Evolutionary conservation across 2,113 vertebrate species (phyloP).

Genomic region (Bubalus kerabau): DNA sequence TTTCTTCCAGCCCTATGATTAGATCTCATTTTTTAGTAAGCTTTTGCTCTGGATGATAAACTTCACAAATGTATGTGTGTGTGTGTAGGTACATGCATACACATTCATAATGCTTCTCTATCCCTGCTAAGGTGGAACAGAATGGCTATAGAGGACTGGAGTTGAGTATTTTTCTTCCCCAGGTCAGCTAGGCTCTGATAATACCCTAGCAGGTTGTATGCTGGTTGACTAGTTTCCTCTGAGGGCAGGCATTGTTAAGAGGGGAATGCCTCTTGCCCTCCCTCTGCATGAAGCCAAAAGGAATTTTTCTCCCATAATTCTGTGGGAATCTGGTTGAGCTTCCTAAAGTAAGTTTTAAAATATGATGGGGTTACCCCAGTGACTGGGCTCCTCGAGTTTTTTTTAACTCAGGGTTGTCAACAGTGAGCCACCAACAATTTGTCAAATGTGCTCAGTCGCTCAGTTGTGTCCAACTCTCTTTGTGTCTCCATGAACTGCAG

Average conservation of each 20-base stretch:
- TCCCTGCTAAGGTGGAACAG: not conserved
- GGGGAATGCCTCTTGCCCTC: no score
- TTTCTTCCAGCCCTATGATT: not conserved
- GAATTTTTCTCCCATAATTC: not conserved
- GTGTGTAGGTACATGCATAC: not conserved
- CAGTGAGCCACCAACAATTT: not conserved
- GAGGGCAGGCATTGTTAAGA: not conserved
- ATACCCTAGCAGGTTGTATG: not conserved
- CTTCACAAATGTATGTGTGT: not conserved
- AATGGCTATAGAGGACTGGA: not conserved
- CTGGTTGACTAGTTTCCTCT: not conserved
- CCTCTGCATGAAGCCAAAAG: not conserved
- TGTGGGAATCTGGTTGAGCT: not conserved
- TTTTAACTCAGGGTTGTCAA: not conserved
- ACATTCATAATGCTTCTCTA: not conserved
- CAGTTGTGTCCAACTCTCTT: not conserved
- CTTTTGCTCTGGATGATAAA: not conserved
- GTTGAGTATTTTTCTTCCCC: not conserved
- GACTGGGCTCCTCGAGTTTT: not conserved
- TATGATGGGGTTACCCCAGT: not conserved
- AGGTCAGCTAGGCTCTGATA: not conserved
- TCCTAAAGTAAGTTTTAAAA: not conserved
- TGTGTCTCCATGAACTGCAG: not conserved
- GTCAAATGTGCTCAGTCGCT: not conserved
- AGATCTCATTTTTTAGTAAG: not conserved